Evolutionary conservation across 1,140 invertebrate genomes (phyloP), one percentile per base, ranked within the genome.

Genomic region (Drosophila nebulosa): DNA sequence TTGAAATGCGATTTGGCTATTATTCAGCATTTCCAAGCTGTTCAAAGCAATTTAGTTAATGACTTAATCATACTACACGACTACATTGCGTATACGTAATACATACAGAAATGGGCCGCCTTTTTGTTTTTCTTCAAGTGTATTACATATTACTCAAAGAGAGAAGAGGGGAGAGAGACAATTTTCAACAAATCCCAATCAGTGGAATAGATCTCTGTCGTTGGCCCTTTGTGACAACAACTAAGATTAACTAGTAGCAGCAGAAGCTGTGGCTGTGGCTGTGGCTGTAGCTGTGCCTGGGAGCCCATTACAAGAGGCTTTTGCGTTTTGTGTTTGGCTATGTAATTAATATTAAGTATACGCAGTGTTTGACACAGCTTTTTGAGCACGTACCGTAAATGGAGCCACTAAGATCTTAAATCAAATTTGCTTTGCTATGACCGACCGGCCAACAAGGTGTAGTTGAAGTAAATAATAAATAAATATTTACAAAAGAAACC

Each of bases 311-410:
- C 46, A 53, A 57, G 16, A 42, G 32, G 61, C 58, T 64, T n/a
- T n/a, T 61, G 27, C 39, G 53, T 62, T 59, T 57, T n/a, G 50
- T 76, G 62, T 57, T 46, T 67, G 70, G 65, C 65, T 51, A 67
- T 70, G 83, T 86, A 86, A 86, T 86, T 86, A 86, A 86, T 88
- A 86, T 86, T 86, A 88, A 88, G 81, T 86, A 88, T 88, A 78
- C 83, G 83, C 60, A 78, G 36, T 69, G 81, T 86, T 86, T 80
- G 83, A 86, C 81, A 81, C 78, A 7, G 21, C 78, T 86, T 78
- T 78, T 80, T 69, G 69, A 64, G 75, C 83, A 86, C 83, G 83
- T 88, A 81, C 55, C 10, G 64, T 52, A 30, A 69, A 78, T 52
- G 67, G 74, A 80, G 64, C 74, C 65, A 69, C 67, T 60, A 78